Conservation (phyloP, 2,113 vertebrate species). For the Propithecus coquereli region DNA sequence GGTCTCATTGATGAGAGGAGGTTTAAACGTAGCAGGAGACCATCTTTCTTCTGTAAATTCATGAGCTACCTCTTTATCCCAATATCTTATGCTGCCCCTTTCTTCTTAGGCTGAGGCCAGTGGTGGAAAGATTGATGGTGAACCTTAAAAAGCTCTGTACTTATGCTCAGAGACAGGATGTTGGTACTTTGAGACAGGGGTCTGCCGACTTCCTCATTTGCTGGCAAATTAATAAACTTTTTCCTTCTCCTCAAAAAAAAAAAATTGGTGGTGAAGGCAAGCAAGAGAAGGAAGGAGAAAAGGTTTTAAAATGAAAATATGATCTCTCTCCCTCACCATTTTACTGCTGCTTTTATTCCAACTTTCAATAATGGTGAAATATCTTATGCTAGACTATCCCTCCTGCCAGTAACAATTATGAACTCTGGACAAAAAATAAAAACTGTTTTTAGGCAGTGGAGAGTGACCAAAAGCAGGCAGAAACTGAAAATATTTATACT, state of each 20-base stretch:
- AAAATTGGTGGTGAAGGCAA: not conserved
- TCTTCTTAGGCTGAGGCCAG: not conserved
- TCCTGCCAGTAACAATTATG: not conserved
- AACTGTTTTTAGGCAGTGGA: not conserved
- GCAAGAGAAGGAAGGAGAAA: not conserved
- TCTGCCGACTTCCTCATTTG: no score
- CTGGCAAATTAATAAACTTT: no score
- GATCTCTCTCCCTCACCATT: not conserved
- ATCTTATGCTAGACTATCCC: not conserved
- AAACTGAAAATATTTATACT: not conserved
- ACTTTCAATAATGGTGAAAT: not conserved
- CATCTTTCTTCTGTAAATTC: not conserved
- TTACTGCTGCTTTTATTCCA: not conserved
- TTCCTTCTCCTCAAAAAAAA: no score
- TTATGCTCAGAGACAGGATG: no score
- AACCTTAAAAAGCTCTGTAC: no score
- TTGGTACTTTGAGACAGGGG: no score
- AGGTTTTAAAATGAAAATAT: not conserved
- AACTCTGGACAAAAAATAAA: conserved; percentile 7
- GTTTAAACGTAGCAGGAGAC: not conserved
- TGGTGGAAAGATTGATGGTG: not conserved
- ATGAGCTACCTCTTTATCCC: not conserved
- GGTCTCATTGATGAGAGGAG: not conserved
- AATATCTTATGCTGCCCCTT: not conserved
- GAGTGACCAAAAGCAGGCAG: not conserved